phyloP scores from a whole-genome alignment of 2,888 invertebrate species.

The Tiliacea aurago region DNA sequence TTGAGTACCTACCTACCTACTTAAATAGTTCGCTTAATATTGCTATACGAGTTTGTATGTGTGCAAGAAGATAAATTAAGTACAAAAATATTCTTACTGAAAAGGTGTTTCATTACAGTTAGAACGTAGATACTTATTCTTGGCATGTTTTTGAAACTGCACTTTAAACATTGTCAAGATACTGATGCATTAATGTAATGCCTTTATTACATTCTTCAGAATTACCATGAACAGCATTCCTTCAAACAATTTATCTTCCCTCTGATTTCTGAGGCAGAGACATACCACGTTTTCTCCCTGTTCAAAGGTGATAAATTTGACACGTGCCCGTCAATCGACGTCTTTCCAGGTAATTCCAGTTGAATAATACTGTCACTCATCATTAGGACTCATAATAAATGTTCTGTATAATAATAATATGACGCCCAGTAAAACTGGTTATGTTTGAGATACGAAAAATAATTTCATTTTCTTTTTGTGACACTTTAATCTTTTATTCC shows the following conservation, averaged over 20 bases:
- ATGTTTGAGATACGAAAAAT: neutral
- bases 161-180: neutral
- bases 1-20: too few relatives aligned
- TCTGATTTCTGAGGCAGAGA: constrained; percentile 51
- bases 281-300: constrained; percentile 37
- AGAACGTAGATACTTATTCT: too few relatives aligned
- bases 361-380: constrained; percentile 72
- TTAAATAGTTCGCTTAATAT: too few relatives aligned
- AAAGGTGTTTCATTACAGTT: too few relatives aligned
- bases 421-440: constrained; percentile 8
- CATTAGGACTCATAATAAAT: constrained; percentile 66
- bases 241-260: constrained; percentile 53
- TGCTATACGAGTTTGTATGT: too few relatives aligned
- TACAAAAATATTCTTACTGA: too few relatives aligned
- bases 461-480: neutral
- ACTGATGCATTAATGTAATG: neutral
- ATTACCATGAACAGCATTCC: constrained; percentile 35
- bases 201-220: neutral
- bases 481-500: neutral
- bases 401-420: constrained; percentile 34
- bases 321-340: constrained; percentile 71
- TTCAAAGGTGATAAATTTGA: constrained; percentile 72
- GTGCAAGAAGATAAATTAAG: too few relatives aligned
- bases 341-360: constrained; percentile 69
- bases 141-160: neutral